These are phyloP conservation scores for Mionectes macconnelli DNA, from an alignment of 2,113 vertebrate species.

Conservation along the genomic window DNA sequence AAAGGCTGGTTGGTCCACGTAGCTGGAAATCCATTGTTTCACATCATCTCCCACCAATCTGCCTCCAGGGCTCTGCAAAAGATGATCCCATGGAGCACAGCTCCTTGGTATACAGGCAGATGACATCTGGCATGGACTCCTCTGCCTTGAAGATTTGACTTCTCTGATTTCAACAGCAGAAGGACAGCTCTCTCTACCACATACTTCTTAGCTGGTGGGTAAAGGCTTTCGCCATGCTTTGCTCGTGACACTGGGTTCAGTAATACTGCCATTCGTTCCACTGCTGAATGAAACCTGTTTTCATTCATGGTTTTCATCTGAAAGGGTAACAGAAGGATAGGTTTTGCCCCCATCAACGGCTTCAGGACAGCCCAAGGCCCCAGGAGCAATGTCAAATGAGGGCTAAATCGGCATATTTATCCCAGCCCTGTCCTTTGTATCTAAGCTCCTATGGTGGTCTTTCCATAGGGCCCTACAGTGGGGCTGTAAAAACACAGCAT, in stretches of 20 bases:
- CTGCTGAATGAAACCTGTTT: background rate
- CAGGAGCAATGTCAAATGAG: background rate
- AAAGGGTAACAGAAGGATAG: background rate
- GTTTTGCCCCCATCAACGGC: background rate
- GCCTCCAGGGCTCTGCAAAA: background rate
- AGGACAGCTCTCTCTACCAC: background rate
- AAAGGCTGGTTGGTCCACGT: background rate
- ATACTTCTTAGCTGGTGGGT: background rate
- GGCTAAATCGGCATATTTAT: background rate
- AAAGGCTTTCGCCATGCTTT: background rate
- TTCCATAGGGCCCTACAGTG: background rate
- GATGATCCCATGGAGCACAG: background rate
- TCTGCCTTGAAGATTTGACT: background rate
- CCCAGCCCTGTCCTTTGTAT: background rate
- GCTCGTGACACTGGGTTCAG: background rate
- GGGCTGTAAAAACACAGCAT: background rate
- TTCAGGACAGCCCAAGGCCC: background rate
- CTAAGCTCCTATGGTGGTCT: background rate
- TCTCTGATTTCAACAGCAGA: background rate
- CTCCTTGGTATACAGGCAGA: background rate
- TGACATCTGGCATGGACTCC: background rate
- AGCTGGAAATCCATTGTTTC: slow-evolving; percentile 13
- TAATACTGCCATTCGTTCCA: background rate
- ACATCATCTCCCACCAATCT: background rate
- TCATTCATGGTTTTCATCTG: background rate